Evolutionary conservation across 2,113 vertebrate species (phyloP).

Genomic region (Alligator mississippiensis): DNA sequence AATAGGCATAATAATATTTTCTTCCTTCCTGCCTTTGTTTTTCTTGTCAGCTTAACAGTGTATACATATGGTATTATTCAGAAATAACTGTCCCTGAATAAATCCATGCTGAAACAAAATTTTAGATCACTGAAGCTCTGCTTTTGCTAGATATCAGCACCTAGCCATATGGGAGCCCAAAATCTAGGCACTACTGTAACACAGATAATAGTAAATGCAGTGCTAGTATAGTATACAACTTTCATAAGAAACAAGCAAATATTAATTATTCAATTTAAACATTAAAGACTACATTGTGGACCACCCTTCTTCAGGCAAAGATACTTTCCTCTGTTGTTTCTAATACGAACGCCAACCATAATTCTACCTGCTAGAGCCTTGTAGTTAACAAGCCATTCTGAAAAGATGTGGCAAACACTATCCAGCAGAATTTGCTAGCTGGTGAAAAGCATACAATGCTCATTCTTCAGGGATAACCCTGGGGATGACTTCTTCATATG

Average conservation of each 20-base stretch:
- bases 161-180: background rate
- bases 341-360: background rate
- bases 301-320: background rate
- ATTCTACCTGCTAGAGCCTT: background rate
- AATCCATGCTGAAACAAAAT: background rate
- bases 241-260: background rate
- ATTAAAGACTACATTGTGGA: background rate
- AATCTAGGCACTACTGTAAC: background rate
- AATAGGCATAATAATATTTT: background rate
- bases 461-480: background rate
- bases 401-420: background rate
- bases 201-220: background rate
- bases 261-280: background rate
- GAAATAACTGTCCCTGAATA: background rate
- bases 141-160: background rate
- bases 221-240: slow-evolving; percentile 13
- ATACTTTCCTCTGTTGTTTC: background rate
- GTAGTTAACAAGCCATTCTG: background rate
- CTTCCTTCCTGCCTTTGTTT: background rate
- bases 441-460: background rate
- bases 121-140: background rate
- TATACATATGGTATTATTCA: background rate
- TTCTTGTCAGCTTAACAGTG: background rate
- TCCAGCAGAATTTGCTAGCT: fast-evolving
- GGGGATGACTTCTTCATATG: background rate